These are phyloP conservation scores for Heliconius cydno DNA, from an alignment of 2,888 invertebrate species.

Conservation along the genomic window DNA sequence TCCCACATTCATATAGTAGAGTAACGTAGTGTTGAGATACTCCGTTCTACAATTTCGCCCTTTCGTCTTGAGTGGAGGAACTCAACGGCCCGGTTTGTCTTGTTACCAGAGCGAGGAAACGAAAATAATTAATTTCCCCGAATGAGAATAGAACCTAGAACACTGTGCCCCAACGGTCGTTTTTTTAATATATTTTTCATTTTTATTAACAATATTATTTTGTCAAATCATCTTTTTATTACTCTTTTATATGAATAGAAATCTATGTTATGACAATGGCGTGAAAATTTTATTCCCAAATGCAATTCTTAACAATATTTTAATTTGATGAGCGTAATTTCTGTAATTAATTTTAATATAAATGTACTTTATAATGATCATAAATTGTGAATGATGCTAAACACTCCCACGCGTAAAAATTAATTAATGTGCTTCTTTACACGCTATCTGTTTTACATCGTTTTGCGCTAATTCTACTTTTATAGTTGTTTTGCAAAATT, in stretches of 20 bases:
- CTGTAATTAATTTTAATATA: conserved; percentile 10
- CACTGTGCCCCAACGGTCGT: not conserved
- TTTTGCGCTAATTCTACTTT: conserved; percentile 16
- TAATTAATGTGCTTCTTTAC: conserved; percentile 34
- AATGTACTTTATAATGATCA: conserved; percentile 23
- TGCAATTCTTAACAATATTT: not conserved
- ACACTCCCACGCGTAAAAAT: conserved; percentile 20
- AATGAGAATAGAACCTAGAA: too few species aligned
- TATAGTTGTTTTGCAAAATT: not conserved
- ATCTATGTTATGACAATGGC: not conserved
- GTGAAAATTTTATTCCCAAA: conserved; percentile 6
- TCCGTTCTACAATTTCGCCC: too few species aligned
- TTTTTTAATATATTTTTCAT: not conserved
- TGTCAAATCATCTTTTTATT: not conserved
- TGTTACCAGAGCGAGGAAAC: too few species aligned
- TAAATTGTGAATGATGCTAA: conserved; percentile 2
- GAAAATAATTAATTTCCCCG: too few species aligned
- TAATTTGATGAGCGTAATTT: conserved; percentile 2
- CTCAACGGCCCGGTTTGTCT: too few species aligned
- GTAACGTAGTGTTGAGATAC: too few species aligned
- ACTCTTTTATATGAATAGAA: not conserved
- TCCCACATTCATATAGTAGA: too few species aligned
- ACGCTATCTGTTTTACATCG: conserved; percentile 36
- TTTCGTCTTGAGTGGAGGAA: too few species aligned
- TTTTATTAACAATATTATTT: not conserved